Conservation (phyloP, 2,888 invertebrate genomes). For the Dendrolimus pini region DNA sequence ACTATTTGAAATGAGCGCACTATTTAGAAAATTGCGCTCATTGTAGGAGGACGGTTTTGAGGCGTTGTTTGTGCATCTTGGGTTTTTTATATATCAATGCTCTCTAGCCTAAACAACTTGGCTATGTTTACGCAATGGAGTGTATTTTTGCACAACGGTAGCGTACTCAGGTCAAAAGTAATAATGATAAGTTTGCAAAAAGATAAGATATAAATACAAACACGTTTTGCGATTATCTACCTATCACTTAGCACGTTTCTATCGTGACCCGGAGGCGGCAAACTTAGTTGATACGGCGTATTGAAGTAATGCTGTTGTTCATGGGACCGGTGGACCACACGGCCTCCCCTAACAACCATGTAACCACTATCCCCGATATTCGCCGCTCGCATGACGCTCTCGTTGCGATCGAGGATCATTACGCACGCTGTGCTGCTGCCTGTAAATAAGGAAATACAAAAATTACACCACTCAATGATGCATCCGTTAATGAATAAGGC, state of each 20-base stretch:
- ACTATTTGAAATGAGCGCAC: too few species aligned
- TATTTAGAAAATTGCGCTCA: too few species aligned
- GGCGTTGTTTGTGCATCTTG: too few species aligned
- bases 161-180: too few species aligned
- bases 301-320: slow-evolving; percentile 99
- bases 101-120: too few species aligned
- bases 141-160: too few species aligned
- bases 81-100: too few species aligned
- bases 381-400: slow-evolving; percentile 93
- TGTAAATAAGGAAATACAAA: slow-evolving; percentile 42
- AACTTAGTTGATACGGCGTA: slow-evolving; percentile 97
- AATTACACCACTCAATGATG: slow-evolving; percentile 7
- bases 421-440: slow-evolving; percentile 99
- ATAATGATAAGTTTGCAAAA: too few species aligned
- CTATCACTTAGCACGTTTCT: slow-evolving; percentile 93
- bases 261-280: slow-evolving; percentile 94
- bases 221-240: slow-evolving; percentile 44
- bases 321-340: slow-evolving; percentile 93
- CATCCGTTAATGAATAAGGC: background rate
- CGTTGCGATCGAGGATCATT: slow-evolving; percentile 93
- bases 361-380: slow-evolving; percentile 99
- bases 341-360: slow-evolving; percentile 91
- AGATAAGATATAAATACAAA: background rate
- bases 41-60: too few species aligned
- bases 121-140: too few species aligned